A percentile compares a stretch with the other conserved stretches of the same genome.
phyloP scores from a whole-genome alignment of 2,797 vertebrate species.

The Microctenopoma lineatum region DNA sequence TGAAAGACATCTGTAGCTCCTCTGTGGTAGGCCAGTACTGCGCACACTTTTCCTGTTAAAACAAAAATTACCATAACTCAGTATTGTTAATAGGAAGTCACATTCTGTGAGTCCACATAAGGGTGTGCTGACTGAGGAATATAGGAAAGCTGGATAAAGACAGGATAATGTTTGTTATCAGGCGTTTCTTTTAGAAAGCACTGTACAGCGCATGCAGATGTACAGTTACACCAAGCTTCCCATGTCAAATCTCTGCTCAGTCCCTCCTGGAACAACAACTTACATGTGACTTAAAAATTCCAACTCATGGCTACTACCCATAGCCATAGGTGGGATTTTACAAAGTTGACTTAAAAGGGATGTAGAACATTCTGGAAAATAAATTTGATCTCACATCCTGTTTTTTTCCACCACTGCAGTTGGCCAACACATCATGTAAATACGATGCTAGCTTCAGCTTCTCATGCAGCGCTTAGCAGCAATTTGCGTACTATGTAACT shows the following conservation, averaged over 20 bases:
- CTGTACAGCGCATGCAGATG: not conserved
- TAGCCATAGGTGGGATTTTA: not conserved
- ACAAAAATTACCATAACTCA: constrained; percentile 28
- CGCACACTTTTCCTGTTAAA: constrained; percentile 93
- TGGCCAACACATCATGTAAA: not conserved
- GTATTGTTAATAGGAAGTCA: not conserved
- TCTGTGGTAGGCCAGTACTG: constrained; percentile 96
- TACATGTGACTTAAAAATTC: not conserved
- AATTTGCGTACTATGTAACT: too few relatives aligned
- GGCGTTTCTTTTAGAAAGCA: not conserved
- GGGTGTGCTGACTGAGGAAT: not conserved
- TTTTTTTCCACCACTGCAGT: not conserved
- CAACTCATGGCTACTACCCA: too few relatives aligned
- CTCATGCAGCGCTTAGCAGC: not conserved
- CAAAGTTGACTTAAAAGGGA: not conserved
- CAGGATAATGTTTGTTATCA: not conserved
- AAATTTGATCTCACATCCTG: not conserved
- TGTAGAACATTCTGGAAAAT: not conserved
- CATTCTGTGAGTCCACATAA: not conserved
- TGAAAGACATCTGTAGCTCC: constrained; percentile 89
- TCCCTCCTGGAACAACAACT: not conserved
- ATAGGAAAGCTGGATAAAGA: too few relatives aligned
- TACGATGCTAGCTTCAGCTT: not conserved
- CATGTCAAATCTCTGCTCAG: not conserved
- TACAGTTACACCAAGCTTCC: too few relatives aligned